These are phyloP conservation scores for Phyllotreta striolata DNA, from an alignment of 2,888 invertebrate species.

Conservation along the genomic window DNA sequence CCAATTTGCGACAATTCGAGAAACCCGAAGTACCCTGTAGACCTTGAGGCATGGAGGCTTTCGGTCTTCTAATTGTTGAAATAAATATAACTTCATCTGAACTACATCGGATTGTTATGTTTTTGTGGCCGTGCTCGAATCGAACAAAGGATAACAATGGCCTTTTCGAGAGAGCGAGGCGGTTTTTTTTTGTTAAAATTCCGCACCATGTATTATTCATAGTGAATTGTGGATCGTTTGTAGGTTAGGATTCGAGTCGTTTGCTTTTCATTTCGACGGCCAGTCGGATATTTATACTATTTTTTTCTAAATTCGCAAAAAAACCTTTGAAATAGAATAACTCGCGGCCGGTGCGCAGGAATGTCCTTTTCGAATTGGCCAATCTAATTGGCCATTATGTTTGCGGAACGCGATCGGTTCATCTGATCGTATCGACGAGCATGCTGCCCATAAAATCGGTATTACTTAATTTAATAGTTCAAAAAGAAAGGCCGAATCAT, in stretches of 20 bases:
- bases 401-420: slow-evolving; percentile 14
- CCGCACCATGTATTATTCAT: slow-evolving; percentile 46
- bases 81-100: slow-evolving; percentile 51
- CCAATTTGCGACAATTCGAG: no score
- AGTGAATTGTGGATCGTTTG: slow-evolving; percentile 35
- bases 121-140: slow-evolving; percentile 39
- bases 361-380: slow-evolving; percentile 20
- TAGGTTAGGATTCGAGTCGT: slow-evolving; percentile 39
- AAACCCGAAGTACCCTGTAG: slow-evolving; percentile 22
- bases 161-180: slow-evolving; percentile 42
- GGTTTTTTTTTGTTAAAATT: slow-evolving; percentile 45
- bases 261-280: slow-evolving; percentile 23
- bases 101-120: slow-evolving; percentile 42
- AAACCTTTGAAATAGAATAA: slow-evolving; percentile 17
- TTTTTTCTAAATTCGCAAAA: slow-evolving; percentile 17
- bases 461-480: slow-evolving; percentile 20
- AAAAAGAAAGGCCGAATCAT: neutral
- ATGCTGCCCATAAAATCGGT: slow-evolving; percentile 13
- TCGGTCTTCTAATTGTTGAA: slow-evolving; percentile 45
- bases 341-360: neutral
- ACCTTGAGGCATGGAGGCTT: slow-evolving; percentile 16
- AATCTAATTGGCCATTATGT: slow-evolving; percentile 22
- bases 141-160: slow-evolving; percentile 49
- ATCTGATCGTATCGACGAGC: slow-evolving; percentile 13
- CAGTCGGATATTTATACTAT: slow-evolving; percentile 26